Percentiles rank a stretch among this genome's conserved stretches.
These are phyloP conservation scores for Melieria picta DNA, from an alignment of 2,888 invertebrate species.

Conservation along the genomic window DNA sequence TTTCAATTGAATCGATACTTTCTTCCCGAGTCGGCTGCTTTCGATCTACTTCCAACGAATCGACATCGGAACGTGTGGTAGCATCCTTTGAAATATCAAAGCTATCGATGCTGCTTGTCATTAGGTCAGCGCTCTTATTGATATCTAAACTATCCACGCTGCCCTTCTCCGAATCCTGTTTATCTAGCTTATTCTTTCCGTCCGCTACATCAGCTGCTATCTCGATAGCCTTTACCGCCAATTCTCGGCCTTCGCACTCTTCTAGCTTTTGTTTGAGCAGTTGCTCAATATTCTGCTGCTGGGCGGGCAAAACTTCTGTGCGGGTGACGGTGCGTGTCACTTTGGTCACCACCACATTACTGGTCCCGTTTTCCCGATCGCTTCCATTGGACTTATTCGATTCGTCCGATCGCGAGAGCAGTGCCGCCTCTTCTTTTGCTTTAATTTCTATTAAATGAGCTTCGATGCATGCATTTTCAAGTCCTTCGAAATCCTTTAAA, in stretches of 20 bases:
- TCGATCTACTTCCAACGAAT: constrained; percentile 62
- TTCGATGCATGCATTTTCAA: constrained; percentile 88
- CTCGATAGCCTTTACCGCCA: constrained; percentile 71
- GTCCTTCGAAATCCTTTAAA: constrained; percentile 90
- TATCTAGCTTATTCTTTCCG: constrained; percentile 56
- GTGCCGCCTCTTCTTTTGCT: constrained; percentile 86
- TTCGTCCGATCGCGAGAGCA: constrained; percentile 69
- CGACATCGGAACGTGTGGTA: constrained; percentile 61
- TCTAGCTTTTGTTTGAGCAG: constrained; percentile 64
- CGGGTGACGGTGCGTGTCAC: constrained; percentile 56
- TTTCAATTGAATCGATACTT: constrained; percentile 63
- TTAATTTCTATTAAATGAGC: constrained; percentile 84
- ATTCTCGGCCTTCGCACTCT: constrained; percentile 63
- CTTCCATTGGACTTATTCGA: constrained; percentile 64
- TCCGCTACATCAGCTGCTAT: constrained; percentile 75
- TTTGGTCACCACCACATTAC: constrained; percentile 50
- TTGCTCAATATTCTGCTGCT: constrained; percentile 56
- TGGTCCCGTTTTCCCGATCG: constrained; percentile 51
- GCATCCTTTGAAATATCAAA: constrained; percentile 66
- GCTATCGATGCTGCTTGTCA: constrained; percentile 71
- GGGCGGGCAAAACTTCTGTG: constrained; percentile 50
- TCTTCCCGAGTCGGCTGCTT: constrained; percentile 60
- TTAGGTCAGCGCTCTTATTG: constrained; percentile 69
- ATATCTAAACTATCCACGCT: constrained; percentile 77
- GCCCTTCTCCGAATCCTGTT: constrained; percentile 69